phyloP scores from a whole-genome alignment of 2,113 vertebrate genomes.

The Panurus biarmicus region DNA sequence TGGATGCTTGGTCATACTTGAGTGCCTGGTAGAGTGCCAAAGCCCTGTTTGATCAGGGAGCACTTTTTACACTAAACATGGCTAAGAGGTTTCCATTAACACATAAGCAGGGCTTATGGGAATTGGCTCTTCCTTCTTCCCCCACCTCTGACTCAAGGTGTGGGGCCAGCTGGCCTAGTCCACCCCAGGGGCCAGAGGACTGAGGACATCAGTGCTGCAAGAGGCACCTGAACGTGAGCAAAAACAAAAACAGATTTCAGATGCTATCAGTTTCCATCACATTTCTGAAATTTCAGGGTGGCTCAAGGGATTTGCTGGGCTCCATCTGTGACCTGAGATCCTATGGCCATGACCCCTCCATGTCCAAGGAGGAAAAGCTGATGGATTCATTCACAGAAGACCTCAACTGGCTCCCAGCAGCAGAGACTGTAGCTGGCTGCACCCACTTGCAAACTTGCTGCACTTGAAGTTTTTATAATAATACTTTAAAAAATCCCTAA shows the following conservation, averaged over 20 bases:
- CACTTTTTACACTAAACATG: neutral
- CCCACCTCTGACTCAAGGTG: neutral
- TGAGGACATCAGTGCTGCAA: neutral
- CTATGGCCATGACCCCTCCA: neutral
- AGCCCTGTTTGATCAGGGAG: neutral
- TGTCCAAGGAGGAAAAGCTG: neutral
- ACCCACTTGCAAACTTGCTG: neutral
- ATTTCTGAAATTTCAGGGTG: rapidly evolving
- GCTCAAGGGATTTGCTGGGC: neutral
- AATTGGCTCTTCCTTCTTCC: neutral
- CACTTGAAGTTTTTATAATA: neutral
- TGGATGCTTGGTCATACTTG: neutral
- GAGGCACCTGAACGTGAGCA: neutral
- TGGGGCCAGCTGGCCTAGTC: neutral
- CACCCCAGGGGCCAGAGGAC: neutral
- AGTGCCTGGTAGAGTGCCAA: neutral
- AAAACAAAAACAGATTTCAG: neutral
- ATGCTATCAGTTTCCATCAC: neutral
- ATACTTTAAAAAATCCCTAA: neutral
- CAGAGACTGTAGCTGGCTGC: neutral
- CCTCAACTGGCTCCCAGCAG: neutral
- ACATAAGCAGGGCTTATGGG: neutral
- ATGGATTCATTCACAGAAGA: neutral
- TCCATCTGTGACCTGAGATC: neutral
- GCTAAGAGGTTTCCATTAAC: neutral